phyloP scores from a whole-genome alignment of 2,888 invertebrate species.

The Catocala sponsa region DNA sequence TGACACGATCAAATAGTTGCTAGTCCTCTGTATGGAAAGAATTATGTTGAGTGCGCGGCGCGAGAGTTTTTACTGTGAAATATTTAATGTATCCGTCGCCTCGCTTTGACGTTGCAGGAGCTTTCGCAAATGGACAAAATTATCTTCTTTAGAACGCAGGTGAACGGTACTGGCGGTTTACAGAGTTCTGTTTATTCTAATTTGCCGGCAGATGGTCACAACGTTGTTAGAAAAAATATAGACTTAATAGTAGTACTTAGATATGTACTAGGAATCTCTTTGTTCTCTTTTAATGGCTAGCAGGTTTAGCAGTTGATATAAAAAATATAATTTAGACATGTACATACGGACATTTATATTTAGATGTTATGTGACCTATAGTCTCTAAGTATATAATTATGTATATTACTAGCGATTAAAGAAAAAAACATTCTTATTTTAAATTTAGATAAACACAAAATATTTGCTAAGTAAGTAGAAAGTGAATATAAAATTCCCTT shows the following conservation, averaged over 20 bases:
- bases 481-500: no score
- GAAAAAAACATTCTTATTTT: no score
- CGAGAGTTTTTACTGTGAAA: slow-evolving; percentile 52
- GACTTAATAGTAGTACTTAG: slow-evolving; percentile 1
- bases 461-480: no score
- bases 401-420: no score
- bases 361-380: no score
- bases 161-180: slow-evolving; percentile 28
- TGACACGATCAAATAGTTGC: slow-evolving; percentile 65
- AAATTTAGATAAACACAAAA: no score
- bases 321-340: not conserved
- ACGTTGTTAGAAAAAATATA: slow-evolving; percentile 43
- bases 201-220: slow-evolving; percentile 33
- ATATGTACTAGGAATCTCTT: not conserved
- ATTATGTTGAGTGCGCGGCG: slow-evolving; percentile 48
- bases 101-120: slow-evolving; percentile 20
- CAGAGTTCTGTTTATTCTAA: slow-evolving; percentile 31
- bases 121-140: slow-evolving; percentile 43
- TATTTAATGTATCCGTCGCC: slow-evolving; percentile 44
- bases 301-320: not conserved
- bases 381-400: no score
- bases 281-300: not conserved
- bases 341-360: no score
- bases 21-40: slow-evolving; percentile 52
- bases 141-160: slow-evolving; percentile 49